These are phyloP conservation scores for Apeira syringaria DNA, from an alignment of 2,888 invertebrate genomes.

Conservation along the genomic window DNA sequence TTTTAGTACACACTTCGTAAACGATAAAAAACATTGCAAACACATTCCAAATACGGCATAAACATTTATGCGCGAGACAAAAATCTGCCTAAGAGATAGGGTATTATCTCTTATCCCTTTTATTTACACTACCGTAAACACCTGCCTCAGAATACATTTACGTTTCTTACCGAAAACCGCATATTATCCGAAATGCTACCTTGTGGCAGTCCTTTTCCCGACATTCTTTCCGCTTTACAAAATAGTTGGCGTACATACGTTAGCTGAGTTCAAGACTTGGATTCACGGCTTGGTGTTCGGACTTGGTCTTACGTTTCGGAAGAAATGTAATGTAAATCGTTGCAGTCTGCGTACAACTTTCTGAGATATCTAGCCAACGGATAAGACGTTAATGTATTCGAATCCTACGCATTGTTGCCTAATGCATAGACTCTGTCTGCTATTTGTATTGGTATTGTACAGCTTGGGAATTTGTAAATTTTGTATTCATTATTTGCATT, in stretches of 20 bases:
- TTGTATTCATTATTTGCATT: too few species aligned
- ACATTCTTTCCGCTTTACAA: conserved; percentile 50
- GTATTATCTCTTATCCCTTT: conserved; percentile 29
- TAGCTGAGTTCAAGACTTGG: conserved; percentile 42
- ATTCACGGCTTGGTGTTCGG: conserved; percentile 51
- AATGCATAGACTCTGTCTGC: conserved; percentile 69
- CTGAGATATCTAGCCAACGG: conserved; percentile 77
- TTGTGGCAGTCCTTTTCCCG: conserved; percentile 32
- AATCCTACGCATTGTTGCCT: conserved; percentile 77
- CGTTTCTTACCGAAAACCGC: conserved; percentile 31
- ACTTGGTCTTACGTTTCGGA: conserved; percentile 69
- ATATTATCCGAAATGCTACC: conserved; percentile 27
- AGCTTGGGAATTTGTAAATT: conserved; percentile 53
- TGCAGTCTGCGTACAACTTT: conserved; percentile 59
- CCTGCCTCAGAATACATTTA: conserved; percentile 34
- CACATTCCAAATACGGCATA: conserved; percentile 11
- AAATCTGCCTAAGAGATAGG: conserved; percentile 25
- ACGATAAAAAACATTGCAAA: conserved; percentile 5
- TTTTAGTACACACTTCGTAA: neutral
- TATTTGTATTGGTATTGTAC: conserved; percentile 63
- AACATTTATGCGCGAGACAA: conserved; percentile 25
- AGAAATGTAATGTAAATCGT: conserved; percentile 81
- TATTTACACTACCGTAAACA: conserved; percentile 24
- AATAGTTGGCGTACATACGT: conserved; percentile 45
- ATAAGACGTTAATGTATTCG: conserved; percentile 81